Evolutionary conservation across 2,113 vertebrate species (phyloP).

Genomic region (Bos taurus): DNA sequence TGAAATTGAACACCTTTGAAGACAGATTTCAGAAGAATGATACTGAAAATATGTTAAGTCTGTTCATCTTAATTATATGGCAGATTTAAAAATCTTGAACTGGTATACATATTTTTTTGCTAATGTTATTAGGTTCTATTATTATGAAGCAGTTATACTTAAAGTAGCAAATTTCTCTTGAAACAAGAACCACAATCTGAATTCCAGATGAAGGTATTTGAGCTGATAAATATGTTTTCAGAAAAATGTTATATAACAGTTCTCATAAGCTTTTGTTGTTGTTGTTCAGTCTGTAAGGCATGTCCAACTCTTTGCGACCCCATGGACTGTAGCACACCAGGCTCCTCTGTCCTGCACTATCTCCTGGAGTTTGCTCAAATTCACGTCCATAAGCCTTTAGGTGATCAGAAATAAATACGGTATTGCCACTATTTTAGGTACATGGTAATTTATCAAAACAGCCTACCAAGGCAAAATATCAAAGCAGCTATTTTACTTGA

Average conservation of each 20-base stretch:
- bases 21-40: neutral
- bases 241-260: neutral
- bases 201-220: neutral
- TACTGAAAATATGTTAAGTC: neutral
- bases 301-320: neutral
- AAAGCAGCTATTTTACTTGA: slow-evolving; percentile 23
- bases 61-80: neutral
- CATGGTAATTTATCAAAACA: slow-evolving; percentile 4
- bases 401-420: neutral
- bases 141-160: neutral
- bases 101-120: neutral
- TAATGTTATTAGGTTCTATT: neutral
- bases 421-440: neutral
- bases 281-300: neutral
- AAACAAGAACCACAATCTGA: neutral
- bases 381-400: neutral
- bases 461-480: neutral
- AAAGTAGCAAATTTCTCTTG: neutral
- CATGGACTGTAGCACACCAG: neutral
- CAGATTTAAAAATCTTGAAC: neutral
- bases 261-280: neutral
- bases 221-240: slow-evolving; percentile 12
- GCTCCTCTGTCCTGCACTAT: neutral
- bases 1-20: slow-evolving; percentile 10
- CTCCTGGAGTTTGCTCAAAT: neutral